Base-by-base conservation (phyloP, 2,797 vertebrate species). In the Peromyscus nudipes region DNA sequence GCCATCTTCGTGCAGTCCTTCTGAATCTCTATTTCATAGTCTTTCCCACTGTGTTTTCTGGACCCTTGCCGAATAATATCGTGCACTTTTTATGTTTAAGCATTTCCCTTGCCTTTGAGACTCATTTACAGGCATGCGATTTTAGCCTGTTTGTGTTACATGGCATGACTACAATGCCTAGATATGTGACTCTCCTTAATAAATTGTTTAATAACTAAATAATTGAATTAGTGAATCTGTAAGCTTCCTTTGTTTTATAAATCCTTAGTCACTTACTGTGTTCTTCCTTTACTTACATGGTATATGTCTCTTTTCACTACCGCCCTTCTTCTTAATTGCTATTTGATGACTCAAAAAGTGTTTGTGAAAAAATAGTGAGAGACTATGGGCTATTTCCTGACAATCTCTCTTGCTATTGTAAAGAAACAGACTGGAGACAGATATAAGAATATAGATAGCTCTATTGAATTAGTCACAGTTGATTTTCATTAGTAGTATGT, bases 341-440 rank as follows among this genome's bases (percentile, higher is more conserved):
- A 23, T 86, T 89, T 85, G 92, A 12, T 86, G 40, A 46, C 80
- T 90, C 37, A 95, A 40, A 94, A 92, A 75, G 40, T 73, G 3
- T 92, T 88, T 84, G 69, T 60, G 79, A 81, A 52, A 80, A 46
- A n/a, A 75, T 94, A 55, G 57, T 92, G 76, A 76, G 16, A 17
- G 13, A 71, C 37, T 76, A 52, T 64, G 64, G 34, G 76, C n/a
- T 86, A 80, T 81, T 96, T 96, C 9, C 46, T 80, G 49, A 64
- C 82, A 92, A 69, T 40, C 43, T 71, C 0, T 46, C 31, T 73
- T 79, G 76, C 69, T 87, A 31, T 7, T 86, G 10, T 89, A 57
- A 95, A 89, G 21, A 55, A 83, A 83, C n/a, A 92, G 79, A 90
- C n/a, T 75, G n/a, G 62, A 31, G 64, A 65, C 52, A 46, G 5